Evolutionary conservation across 2,113 vertebrate genomes (phyloP).

Genomic region (Theristicus caerulescens): DNA sequence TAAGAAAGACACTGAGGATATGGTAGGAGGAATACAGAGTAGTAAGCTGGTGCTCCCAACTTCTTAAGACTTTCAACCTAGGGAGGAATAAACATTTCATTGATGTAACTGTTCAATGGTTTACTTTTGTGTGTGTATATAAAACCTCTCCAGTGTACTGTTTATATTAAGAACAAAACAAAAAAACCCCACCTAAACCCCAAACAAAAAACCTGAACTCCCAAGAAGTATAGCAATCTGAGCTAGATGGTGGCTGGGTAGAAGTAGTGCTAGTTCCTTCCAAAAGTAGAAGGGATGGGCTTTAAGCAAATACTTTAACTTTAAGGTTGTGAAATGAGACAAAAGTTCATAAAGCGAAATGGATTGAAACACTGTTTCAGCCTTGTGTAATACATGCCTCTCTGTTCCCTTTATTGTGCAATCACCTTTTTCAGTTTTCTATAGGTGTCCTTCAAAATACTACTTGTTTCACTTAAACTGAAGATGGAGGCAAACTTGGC

Average conservation of each 20-base stretch:
- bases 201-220: background rate
- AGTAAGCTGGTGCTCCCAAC: background rate
- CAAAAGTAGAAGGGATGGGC: background rate
- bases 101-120: background rate
- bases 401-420: background rate
- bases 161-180: background rate
- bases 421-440: background rate
- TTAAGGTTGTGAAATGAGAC: background rate
- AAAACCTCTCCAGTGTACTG: background rate
- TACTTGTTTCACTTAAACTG: background rate
- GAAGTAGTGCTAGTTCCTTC: background rate
- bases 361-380: background rate
- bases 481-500: background rate
- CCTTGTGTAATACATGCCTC: background rate
- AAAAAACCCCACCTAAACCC: no score
- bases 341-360: background rate
- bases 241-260: background rate
- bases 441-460: background rate
- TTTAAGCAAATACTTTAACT: background rate
- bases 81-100: background rate
- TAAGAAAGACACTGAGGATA: background rate
- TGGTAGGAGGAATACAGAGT: background rate
- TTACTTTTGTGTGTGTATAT: background rate
- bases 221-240: fast-evolving
- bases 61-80: background rate